Base-by-base conservation (phyloP, 53 echinoderm and acorn worm genomes). In the Pentamera pediparva region DNA sequence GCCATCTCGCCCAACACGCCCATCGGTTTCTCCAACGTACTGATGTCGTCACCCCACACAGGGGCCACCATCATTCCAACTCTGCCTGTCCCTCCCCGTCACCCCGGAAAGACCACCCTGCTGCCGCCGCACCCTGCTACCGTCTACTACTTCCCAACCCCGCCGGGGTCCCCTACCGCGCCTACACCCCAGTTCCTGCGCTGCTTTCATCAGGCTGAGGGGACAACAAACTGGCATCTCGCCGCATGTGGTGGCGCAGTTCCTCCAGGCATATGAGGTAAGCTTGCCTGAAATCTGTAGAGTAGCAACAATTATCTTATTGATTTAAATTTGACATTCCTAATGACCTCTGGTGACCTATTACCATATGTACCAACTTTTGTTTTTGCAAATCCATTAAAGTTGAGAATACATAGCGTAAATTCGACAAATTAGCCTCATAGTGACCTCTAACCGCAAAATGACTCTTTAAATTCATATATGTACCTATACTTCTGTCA, bases 201-300 rank as follows among this genome's bases (percentile, higher is more conserved):
- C 78, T 49, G 94, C 98, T 51, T 80, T 88, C 81, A 92, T 88
- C 45, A 86, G 93, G 33, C 89, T 89, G 17, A 65, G 93, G 15
- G 89, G 93, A 0, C 74, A 86, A 20, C 95, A 90, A 28, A 70
- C 50, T 26, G 96, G 96, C 21, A 87, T 87, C 15, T 84, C 90
- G 3, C 84, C 90, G 1, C 90, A 89, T 33, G 98, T 91, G 50
- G 81, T 98, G 7, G 89, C 90, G 18, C 85, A 91, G 58, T 98
- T 92, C 86, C 86, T 98, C 80, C 98, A 98, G 70, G 92, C 88
- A 85, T 92, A 92, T 70, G 98, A 91, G 98, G 98, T 98, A 86
- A 87, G 98, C 64, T 1, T 27, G n/a, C n/a, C n/a, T n/a, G n/a
- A n/a, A n/a, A n/a, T n/a, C n/a, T n/a, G n/a, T n/a, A n/a, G n/a